Evolutionary conservation across 2,888 invertebrate genomes (phyloP).

Genomic region (Troides oblongomaculatus): DNA sequence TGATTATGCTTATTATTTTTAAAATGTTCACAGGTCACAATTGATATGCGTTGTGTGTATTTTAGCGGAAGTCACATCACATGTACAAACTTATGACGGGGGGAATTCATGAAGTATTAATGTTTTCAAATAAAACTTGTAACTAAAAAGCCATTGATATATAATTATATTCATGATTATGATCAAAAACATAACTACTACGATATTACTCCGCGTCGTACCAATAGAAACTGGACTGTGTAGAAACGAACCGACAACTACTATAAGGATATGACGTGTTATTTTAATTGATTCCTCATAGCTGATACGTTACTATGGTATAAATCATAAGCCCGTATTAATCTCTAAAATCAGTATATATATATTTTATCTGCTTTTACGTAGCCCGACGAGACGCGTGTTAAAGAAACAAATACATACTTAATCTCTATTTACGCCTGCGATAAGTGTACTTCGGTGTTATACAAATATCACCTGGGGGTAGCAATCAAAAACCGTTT

Average conservation of each 20-base stretch:
- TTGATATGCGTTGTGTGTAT: background rate
- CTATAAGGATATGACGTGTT: too few species aligned
- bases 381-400: constrained; percentile 31
- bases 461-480: constrained; percentile 48
- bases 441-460: constrained; percentile 48
- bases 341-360: constrained; percentile 8
- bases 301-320: background rate
- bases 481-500: constrained; percentile 43
- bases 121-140: too few species aligned
- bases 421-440: constrained; percentile 47
- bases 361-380: constrained; percentile 29
- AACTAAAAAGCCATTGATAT: too few species aligned
- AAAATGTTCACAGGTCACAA: background rate
- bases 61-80: background rate
- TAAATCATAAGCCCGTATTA: background rate
- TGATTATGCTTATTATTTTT: background rate
- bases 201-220: too few species aligned
- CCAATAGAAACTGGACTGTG: background rate
- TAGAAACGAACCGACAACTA: background rate
- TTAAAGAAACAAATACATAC: constrained; percentile 39
- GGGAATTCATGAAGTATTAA: background rate
- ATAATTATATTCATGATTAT: too few species aligned
- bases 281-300: too few species aligned
- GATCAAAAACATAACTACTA: too few species aligned
- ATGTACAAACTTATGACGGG: background rate